Percentiles rank a stretch among this genome's conserved stretches.
phyloP scores from a whole-genome alignment of 1,140 invertebrate species.

The Papilio machaon region DNA sequence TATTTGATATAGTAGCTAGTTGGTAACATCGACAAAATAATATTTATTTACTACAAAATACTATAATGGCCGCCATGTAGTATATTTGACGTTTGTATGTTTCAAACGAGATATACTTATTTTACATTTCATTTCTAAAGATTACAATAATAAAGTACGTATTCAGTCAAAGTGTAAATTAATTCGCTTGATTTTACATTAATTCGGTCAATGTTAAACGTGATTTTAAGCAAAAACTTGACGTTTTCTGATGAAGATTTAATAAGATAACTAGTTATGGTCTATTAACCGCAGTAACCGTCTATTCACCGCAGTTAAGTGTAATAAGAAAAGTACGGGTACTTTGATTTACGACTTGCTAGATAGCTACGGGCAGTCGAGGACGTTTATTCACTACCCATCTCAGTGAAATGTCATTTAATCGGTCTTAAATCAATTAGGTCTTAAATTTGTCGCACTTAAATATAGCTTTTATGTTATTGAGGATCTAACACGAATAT shows the following conservation, averaged over 20 bases:
- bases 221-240: neutral
- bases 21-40: neutral
- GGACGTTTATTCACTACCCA: neutral
- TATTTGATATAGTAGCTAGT: neutral
- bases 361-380: neutral
- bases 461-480: neutral
- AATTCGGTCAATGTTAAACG: neutral
- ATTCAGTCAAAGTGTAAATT: too few species aligned
- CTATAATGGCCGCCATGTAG: too few species aligned
- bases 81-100: too few species aligned
- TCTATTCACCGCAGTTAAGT: neutral
- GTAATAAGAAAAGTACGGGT: constrained; percentile 10
- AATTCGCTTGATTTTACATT: neutral
- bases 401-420: neutral
- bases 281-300: constrained; percentile 11
- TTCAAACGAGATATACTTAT: too few species aligned
- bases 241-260: constrained; percentile 23
- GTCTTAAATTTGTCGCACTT: neutral
- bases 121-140: too few species aligned
- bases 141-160: too few species aligned
- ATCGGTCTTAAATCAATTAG: neutral
- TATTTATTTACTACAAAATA: too few species aligned
- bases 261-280: constrained; percentile 12
- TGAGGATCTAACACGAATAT: neutral
- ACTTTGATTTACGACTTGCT: constrained; percentile 4